phyloP scores from a whole-genome alignment of 2,888 invertebrate genomes.

The Trilocha varians region DNA sequence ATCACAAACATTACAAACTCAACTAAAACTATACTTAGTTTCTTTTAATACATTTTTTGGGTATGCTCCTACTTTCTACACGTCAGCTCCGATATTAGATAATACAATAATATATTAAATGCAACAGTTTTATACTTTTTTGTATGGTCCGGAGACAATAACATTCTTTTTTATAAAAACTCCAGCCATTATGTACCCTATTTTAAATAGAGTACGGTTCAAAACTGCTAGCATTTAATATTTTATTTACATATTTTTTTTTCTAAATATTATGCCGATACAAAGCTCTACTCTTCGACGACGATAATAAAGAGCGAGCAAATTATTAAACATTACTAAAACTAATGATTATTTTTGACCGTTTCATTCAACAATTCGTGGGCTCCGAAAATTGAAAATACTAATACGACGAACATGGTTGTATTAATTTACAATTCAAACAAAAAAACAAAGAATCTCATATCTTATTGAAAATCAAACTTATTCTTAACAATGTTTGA shows the following conservation, averaged over 20 bases:
- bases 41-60: too few species aligned
- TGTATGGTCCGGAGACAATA: too few species aligned
- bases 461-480: background rate
- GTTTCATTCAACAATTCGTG: background rate
- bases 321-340: background rate
- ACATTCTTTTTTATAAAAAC: background rate
- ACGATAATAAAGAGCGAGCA: background rate
- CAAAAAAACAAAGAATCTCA: background rate
- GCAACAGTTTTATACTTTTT: too few species aligned
- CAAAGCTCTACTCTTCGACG: background rate
- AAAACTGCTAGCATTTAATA: background rate
- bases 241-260: background rate
- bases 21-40: too few species aligned
- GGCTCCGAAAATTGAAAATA: background rate
- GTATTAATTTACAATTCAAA: too few species aligned
- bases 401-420: background rate
- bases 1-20: too few species aligned
- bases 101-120: too few species aligned
- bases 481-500: background rate
- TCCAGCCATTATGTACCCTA: too few species aligned
- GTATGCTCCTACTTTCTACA: too few species aligned
- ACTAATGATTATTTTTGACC: background rate
- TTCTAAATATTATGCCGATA: background rate
- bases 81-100: too few species aligned
- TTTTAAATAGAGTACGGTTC: background rate